Conservation (phyloP, 2,888 invertebrate species). For the Dioctria rufipes region DNA sequence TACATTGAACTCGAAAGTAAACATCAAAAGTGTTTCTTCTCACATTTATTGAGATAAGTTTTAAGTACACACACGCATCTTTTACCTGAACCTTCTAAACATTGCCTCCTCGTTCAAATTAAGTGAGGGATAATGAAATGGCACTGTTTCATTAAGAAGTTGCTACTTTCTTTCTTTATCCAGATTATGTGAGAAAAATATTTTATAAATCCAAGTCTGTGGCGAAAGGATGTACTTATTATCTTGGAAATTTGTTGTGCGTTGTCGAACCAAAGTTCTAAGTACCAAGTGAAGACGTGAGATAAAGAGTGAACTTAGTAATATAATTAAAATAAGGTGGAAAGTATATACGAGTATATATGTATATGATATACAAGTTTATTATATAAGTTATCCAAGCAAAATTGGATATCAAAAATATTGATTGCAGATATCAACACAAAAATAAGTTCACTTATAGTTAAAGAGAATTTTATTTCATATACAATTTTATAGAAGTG, state of each 20-base stretch:
- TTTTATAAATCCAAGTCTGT: constrained; percentile 35
- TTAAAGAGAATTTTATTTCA: too few species aligned
- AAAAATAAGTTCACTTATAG: too few species aligned
- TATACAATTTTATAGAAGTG: too few species aligned
- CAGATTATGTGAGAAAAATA: constrained; percentile 50
- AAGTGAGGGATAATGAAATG: constrained; percentile 29
- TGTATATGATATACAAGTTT: background rate
- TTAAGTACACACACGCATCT: constrained; percentile 26
- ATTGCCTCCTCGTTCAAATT: background rate
- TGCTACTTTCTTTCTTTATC: constrained; percentile 45
- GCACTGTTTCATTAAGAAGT: constrained; percentile 51
- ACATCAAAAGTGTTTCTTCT: constrained; percentile 31
- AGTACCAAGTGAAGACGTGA: constrained; percentile 39
- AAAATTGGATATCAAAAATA: background rate
- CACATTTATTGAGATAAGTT: constrained; percentile 31
- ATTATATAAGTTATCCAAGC: background rate
- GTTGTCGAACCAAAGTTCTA: constrained; percentile 35
- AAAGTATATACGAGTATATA: too few species aligned
- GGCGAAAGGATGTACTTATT: constrained; percentile 18
- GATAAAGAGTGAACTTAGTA: constrained; percentile 26
- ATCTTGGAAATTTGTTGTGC: constrained; percentile 47
- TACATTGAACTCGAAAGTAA: too few species aligned
- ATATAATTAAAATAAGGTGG: constrained; percentile 38
- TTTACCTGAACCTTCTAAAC: constrained; percentile 25
- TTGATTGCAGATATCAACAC: too few species aligned